Base-by-base conservation (phyloP, 1,140 invertebrate species). In the Danaus plexippus region DNA sequence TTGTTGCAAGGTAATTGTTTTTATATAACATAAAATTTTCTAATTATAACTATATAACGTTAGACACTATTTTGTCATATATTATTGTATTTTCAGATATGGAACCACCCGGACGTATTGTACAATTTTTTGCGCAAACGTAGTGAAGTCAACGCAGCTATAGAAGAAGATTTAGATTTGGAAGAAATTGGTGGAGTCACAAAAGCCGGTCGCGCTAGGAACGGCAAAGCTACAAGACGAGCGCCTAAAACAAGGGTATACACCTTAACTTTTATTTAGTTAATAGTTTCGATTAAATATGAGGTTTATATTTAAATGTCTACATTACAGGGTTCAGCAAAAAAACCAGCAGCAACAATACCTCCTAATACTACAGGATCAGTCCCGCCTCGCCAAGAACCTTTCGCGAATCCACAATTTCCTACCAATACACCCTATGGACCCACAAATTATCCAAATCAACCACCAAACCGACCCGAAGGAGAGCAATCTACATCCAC, bases 71-170 rank as follows among this genome's bases (percentile, higher is more conserved):
- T 32, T 22, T 43, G 10, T 11, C 47, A 46, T 44, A 40, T 48
- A 1, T 40, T 9, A 51, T 4, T 45, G 43, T 40, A 43, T 57
- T 51, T 69, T 47, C 75, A 94, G 92, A 99, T 99, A 65, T 99
- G 98, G 97, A 99, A 99, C 80, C 98, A 99, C 88, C 98, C 98
- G 0, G 98, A 99, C 87, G 94, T 99, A 49, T 80, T 99, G 40
- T 97, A 97, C 75, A 94, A 97, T 78, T 95, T 97, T 77, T 77
- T 98, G 47, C 92, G 93, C 72, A 96, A 97, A 77, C 90, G 94
- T 54, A 91, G 92, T 67, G 90, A 90, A 49, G 92, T 91, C 22
- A 94, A 94, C 64, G 94, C 95, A 44, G 92, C 82, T 10, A 75
- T 96, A 67, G 97, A 98, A 88, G 90, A 98, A 64, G 97, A 98